Evolutionary conservation across 64 coral and sea anemone genomes (phyloP), one percentile per base, ranked within the genome.

Genomic region (Cladopsammia gracilis): DNA sequence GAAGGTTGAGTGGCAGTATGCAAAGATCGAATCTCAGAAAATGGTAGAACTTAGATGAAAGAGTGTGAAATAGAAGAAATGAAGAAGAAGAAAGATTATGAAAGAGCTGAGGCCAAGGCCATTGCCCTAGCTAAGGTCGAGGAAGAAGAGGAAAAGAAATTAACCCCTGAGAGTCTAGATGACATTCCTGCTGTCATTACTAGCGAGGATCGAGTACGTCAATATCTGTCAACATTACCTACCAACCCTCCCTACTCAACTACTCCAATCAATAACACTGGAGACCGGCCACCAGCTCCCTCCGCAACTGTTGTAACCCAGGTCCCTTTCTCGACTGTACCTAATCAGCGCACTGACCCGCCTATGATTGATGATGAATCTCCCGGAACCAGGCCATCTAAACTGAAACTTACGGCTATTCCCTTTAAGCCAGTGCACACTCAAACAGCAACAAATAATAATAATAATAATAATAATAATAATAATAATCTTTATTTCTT

Each of bases 1-100:
- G 59, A 11, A 80, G 16, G 77, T 80, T 13, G 49, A 80, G 7
- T 80, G 77, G 23, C 23, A 80, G 34, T 80, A 58, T 80, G 77
- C 77, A 6, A 80, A 80, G 53, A 15, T 44, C n/a, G 77, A 80
- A 59, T 20, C 50, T 24, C 24, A 19, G 23, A 19, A 85, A 5
- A 85, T 48, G 58, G 67, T 85, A 18, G 82, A 85, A 20, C 45
- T 85, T 43, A 60, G 16, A 85, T 58, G 70, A 73, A 57, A 24
- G 64, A 73, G 46, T 53, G 64, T 25, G 85, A 87, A 20, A 87
- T 71, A 8, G 68, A 87, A 87, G 85, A 87, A 58, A 15, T 87
- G 18, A 47, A 87, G 50, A 34, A 51, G 19, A 56, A 54, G 26
- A 87, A 73, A 64, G 43, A 68, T 52, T n/a, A n/a, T n/a, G n/a